Conservation (phyloP, 2,797 vertebrate genomes). For the Pseudochirops cupreus region DNA sequence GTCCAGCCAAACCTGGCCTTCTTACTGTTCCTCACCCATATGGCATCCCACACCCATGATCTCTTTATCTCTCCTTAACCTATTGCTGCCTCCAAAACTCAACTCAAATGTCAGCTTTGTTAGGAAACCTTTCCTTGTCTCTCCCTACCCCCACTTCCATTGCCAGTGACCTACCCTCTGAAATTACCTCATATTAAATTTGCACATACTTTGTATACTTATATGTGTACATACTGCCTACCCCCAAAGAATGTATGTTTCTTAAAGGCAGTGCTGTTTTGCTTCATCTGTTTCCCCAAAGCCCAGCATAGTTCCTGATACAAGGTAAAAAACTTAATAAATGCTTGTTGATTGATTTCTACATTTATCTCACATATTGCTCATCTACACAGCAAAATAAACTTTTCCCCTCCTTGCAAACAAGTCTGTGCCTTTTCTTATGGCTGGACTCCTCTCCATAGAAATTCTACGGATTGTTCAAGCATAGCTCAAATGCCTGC, state of each 20-base stretch:
- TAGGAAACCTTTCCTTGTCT: background rate
- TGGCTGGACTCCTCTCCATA: background rate
- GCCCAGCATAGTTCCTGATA: background rate
- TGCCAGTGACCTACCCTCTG: background rate
- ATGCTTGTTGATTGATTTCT: background rate
- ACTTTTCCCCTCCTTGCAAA: background rate
- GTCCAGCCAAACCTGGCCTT: background rate
- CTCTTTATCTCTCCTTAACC: background rate
- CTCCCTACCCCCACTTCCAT: background rate
- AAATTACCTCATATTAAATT: background rate
- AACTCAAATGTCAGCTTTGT: background rate
- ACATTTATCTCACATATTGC: background rate
- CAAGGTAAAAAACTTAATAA: background rate
- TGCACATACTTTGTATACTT: background rate
- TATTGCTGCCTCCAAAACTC: conserved; percentile 29
- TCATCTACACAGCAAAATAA: background rate
- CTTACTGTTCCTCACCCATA: background rate
- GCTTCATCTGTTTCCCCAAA: background rate
- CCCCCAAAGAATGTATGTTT: background rate
- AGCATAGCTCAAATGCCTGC: background rate
- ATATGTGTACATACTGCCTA: background rate
- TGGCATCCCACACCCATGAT: background rate
- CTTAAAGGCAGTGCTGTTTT: background rate
- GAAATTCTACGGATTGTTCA: background rate
- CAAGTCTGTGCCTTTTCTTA: background rate